Base-by-base conservation (phyloP, 2,888 invertebrate genomes). In the Stictocephala bisonia region DNA sequence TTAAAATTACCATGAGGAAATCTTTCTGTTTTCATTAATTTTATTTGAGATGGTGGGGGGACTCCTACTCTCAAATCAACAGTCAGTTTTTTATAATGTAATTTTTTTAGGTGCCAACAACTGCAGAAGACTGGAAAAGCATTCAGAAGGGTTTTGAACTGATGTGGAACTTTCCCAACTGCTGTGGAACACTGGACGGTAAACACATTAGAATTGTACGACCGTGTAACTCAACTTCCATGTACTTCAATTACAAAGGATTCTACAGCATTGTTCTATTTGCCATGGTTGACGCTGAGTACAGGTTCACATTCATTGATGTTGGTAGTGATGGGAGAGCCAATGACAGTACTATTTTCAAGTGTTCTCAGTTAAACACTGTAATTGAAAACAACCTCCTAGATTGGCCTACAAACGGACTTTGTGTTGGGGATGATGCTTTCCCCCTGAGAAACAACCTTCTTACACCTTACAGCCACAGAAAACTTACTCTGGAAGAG, bases 161-260 rank as follows among this genome's bases (percentile, higher is more conserved):
- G 18, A 1, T 18, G 6, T 50, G 48, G 24, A 67, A 50, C 20
- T 67, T 26, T 26, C 67, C 50, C 1, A 44, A 24, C 3, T 50
- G 50, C 26, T 74, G 76, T 40, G 79, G 77, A 13, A 78, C 78
- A 7, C 51, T 79, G 26, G 79, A 81, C 67, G 80, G 80, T 13
- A 80, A 81, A 60, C 80, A 80, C 69, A 75, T 80, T 9, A 40
- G 13, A 41, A 79, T 80, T 64, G 51, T 71, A 31, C 74, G 78
- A 20, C 78, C 79, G 64, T 64, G 76, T 7, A 58, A 76, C 44
- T 75, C 74, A 73, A 79, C 78, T 44, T 78, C 78, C 53, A 22
- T 58, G 27, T 78, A 60, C 60, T 80, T 67, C 51, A 80, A 80
- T 74, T 80, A 80, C 75, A 80, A 80, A 77, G 72, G 75, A 67